These are phyloP conservation scores for Globodera ellingtonae DNA, from an alignment of 1,140 invertebrate species.

Conservation along the genomic window DNA sequence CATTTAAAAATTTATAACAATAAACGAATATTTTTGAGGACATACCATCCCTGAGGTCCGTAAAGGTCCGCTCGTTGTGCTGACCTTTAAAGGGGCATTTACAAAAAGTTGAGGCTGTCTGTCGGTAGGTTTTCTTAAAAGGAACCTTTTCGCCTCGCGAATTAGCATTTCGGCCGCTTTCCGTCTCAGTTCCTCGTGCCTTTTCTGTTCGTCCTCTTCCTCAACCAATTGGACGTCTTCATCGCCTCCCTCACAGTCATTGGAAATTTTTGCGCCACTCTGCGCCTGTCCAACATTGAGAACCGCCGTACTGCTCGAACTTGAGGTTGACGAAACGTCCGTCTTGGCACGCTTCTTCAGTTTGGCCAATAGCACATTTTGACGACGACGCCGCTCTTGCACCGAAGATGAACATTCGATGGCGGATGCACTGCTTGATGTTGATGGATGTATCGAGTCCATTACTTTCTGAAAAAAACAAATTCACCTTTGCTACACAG, in stretches of 20 bases:
- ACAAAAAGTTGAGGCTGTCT: background rate
- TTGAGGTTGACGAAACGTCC: background rate
- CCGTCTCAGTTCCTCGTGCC: background rate
- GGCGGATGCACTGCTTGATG: too few species aligned
- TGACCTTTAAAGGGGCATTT: background rate
- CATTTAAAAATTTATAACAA: too few species aligned
- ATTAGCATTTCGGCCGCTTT: background rate
- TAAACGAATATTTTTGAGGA: background rate
- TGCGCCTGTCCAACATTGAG: background rate
- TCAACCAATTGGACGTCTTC: background rate
- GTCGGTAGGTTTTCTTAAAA: background rate
- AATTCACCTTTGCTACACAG: too few species aligned
- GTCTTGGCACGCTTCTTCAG: background rate
- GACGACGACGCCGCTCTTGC: background rate
- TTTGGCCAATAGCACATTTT: background rate
- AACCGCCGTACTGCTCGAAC: background rate
- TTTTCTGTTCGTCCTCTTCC: background rate
- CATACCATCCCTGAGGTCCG: conserved; percentile 21
- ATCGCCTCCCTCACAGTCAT: background rate
- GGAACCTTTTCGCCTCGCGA: background rate
- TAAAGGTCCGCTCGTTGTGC: background rate
- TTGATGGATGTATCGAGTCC: too few species aligned
- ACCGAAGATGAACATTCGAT: too few species aligned
- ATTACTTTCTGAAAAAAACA: too few species aligned
- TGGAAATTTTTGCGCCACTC: background rate